Percentiles rank a stretch among this genome's conserved stretches.
Conservation (phyloP, 2,888 invertebrate species). For the Pseudolycoriella hygida region DNA sequence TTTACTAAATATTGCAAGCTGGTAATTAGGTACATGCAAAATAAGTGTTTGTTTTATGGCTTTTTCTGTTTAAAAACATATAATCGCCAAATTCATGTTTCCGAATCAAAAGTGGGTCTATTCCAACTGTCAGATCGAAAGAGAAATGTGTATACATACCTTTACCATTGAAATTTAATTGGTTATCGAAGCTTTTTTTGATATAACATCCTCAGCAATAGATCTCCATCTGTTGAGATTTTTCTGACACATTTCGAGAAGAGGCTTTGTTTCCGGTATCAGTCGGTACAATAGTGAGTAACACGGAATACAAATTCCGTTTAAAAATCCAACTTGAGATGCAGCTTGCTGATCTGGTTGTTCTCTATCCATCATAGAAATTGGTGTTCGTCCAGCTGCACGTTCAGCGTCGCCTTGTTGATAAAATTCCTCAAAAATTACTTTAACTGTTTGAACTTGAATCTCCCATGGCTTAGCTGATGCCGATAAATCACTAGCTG, state of each 20-base stretch:
- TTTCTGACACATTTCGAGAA: conserved; percentile 46
- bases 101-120: too few relatives aligned
- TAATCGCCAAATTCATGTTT: too few relatives aligned
- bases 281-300: conserved; percentile 48
- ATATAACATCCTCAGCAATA: conserved; percentile 14
- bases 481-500: conserved; percentile 66
- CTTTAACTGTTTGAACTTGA: conserved; percentile 60
- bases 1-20: too few relatives aligned
- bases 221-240: conserved; percentile 44
- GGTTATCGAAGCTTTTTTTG: too few relatives aligned
- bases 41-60: too few relatives aligned
- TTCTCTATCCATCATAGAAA: conserved; percentile 65
- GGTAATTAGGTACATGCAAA: too few relatives aligned
- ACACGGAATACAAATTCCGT: conserved; percentile 66
- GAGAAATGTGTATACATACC: too few relatives aligned
- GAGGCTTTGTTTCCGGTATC: conserved; percentile 50
- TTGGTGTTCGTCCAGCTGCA: conserved; percentile 45
- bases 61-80: too few relatives aligned
- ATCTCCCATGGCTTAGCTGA: conserved; percentile 72
- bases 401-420: conserved; percentile 60
- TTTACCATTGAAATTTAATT: too few relatives aligned
- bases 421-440: conserved; percentile 70
- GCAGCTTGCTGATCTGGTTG: conserved; percentile 56
- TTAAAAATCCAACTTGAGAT: conserved; percentile 64
- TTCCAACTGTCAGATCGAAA: too few relatives aligned